These are phyloP conservation scores for Tupaia tana DNA, from an alignment of 2,113 vertebrate genomes.

Conservation along the genomic window DNA sequence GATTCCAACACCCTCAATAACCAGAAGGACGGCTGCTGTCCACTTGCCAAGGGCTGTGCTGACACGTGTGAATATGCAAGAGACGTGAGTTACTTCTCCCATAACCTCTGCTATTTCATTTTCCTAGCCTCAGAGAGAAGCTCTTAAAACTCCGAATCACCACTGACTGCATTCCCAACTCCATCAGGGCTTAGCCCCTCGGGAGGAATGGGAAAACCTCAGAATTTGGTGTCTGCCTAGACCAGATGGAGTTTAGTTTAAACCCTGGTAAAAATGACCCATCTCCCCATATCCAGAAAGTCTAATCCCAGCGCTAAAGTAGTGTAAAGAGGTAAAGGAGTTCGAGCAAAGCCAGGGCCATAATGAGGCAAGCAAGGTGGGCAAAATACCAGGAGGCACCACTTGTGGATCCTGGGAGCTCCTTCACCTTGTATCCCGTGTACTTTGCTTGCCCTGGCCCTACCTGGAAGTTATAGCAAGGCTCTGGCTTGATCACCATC, in stretches of 20 bases:
- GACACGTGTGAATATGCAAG: background rate
- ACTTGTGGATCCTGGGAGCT: background rate
- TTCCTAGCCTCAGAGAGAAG: background rate
- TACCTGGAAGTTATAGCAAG: background rate
- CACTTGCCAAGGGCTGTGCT: background rate
- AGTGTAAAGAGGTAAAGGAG: background rate
- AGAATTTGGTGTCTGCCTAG: background rate
- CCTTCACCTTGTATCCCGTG: background rate
- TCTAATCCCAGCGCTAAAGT: background rate
- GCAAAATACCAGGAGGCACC: background rate
- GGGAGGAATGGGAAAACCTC: background rate
- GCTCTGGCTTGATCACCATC: background rate
- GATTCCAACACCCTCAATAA: background rate
- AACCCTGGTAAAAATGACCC: background rate
- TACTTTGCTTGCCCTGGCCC: background rate
- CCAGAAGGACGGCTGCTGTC: background rate
- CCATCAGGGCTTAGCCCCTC: background rate
- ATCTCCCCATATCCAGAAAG: background rate
- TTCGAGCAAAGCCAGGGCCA: background rate
- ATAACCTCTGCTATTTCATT: background rate
- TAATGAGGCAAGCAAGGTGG: background rate
- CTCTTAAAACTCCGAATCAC: constrained; percentile 22
- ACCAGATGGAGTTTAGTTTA: background rate
- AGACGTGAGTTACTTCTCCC: background rate
- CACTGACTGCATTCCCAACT: background rate